Conservation (phyloP, 2,113 vertebrate species). For the Platichthys stellatus region DNA sequence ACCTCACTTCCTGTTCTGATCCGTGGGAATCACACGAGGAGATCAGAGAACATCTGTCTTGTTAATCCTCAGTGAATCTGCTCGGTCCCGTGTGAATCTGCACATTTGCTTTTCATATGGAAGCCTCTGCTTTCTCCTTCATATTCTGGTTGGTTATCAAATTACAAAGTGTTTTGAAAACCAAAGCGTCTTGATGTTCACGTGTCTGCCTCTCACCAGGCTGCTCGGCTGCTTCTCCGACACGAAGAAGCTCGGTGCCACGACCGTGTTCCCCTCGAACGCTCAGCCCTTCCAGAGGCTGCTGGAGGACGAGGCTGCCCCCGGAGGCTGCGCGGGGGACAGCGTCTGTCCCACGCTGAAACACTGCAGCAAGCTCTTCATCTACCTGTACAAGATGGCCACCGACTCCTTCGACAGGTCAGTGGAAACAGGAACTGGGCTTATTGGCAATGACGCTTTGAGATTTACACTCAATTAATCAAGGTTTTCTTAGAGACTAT, state of each 20-base stretch:
- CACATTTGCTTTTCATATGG: no score
- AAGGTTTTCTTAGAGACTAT: no score
- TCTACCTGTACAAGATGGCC: conserved; percentile 97
- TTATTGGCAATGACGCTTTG: neutral
- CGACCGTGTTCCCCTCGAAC: conserved; percentile 90
- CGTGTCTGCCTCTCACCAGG: conserved; percentile 53
- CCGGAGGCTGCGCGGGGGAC: conserved; percentile 79
- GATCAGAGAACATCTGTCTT: no score
- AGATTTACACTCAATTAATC: no score
- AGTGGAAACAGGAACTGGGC: conserved; percentile 20
- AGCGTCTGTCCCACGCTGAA: conserved; percentile 90
- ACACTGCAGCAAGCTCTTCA: conserved; percentile 97
- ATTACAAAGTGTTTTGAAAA: no score
- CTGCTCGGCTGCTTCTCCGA: conserved; percentile 97
- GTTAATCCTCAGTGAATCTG: no score
- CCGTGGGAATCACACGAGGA: no score
- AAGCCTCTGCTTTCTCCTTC: no score
- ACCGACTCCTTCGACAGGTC: conserved; percentile 99
- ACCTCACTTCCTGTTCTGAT: no score
- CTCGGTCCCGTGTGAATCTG: no score
- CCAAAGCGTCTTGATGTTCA: no score
- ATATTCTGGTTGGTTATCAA: no score
- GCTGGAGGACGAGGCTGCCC: conserved; percentile 89
- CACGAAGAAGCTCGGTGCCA: conserved; percentile 89
- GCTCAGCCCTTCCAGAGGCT: conserved; percentile 95